A percentile compares a stretch with the other conserved stretches of the same genome.
Conservation (phyloP, 2,113 vertebrate species). For the Verasper variegatus region DNA sequence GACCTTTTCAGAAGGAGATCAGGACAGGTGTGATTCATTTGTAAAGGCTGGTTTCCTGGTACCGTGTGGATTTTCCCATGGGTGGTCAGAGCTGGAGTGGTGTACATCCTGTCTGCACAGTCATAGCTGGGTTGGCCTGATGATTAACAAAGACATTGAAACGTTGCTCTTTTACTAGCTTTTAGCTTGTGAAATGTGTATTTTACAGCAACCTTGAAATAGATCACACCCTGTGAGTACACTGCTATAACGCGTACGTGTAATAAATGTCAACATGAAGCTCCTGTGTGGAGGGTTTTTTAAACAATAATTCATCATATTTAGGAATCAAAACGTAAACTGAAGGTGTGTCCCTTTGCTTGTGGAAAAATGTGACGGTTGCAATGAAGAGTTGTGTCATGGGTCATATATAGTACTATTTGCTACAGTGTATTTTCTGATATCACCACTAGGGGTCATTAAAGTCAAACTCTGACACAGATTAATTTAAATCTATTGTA, state of each 20-base stretch:
- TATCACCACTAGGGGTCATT: not conserved
- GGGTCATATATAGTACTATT: too few species aligned
- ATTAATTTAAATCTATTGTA: too few species aligned
- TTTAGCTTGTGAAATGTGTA: not conserved
- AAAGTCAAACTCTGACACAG: not conserved
- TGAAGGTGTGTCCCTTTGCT: not conserved
- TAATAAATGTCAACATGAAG: not conserved
- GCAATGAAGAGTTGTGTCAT: not conserved
- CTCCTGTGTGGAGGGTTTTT: not conserved
- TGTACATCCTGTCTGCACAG: slow-evolving; percentile 57
- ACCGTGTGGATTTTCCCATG: not conserved
- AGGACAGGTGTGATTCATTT: slow-evolving; percentile 38
- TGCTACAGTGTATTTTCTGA: not conserved
- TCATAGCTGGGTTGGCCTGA: slow-evolving; percentile 65
- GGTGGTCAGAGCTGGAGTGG: slow-evolving; percentile 31
- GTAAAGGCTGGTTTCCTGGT: not conserved
- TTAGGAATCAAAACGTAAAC: too few species aligned
- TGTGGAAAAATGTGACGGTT: not conserved
- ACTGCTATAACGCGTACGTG: not conserved
- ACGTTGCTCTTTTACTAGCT: not conserved
- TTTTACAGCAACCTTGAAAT: not conserved
- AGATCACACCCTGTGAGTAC: not conserved
- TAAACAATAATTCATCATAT: too few species aligned
- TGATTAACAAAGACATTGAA: not conserved
- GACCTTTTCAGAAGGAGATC: slow-evolving; percentile 34